Base-by-base conservation (phyloP, 2,888 invertebrate species). In the Yponomeuta sedellus region DNA sequence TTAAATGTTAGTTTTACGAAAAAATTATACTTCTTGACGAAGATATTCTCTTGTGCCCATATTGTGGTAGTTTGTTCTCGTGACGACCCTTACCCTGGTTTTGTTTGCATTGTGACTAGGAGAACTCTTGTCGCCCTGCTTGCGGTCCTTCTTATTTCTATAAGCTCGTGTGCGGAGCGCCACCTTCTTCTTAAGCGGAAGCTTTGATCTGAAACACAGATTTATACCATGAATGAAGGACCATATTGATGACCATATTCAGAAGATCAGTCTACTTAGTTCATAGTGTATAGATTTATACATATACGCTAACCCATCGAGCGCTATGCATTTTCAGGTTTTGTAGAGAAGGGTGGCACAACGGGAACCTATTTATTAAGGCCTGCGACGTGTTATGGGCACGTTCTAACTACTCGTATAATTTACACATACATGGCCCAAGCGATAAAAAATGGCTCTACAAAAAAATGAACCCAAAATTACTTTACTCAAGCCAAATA, bases 101-200 rank as follows among this genome's bases (percentile, higher is more conserved):
- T 88, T 88, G 68, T 87, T 85, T 74, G 82, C 80, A 73, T 77
- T 85, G 69, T 90, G 89, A 64, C 86, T 79, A 61, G 90, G 90
- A 67, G 90, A 88, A 64, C 84, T 77, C 70, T 91, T 91, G 71
- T 90, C 90, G 66, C 85, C 85, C 74, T 76, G 80, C 69, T 86
- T 87, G 68, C 79, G 81, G 61, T 91, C 85, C 74, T 93, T 92
- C 77, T 92, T 92, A 75, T 87, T 92, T 73, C 93, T 92, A 73
- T 93, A 92, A 22, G 91, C 92, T 67, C 92, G 86, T 28, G 93
- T 92, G 74, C 93, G 92, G 70, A 94, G 91, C 57, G 94, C 93
- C 25, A 97, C 97, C 83, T 96, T 96, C 82, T 96, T 95, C 88
- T 96, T 97, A 70, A 97, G 93, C 59, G 97, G 97, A 67, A 97